Conservation (phyloP, 2,113 vertebrate genomes). For the Pelvicachromis taeniatus region DNA sequence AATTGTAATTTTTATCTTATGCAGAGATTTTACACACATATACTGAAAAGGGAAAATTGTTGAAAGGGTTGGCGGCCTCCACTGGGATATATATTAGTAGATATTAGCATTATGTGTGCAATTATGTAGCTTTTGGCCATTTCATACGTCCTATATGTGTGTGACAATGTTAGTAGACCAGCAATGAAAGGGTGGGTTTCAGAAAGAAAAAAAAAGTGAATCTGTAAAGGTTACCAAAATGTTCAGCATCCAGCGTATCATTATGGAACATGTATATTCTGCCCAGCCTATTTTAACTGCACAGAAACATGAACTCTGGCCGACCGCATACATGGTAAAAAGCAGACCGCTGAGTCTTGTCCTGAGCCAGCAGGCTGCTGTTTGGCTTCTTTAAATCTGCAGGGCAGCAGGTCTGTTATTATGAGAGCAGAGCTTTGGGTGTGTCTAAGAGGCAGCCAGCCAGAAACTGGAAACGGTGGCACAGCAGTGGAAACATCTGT, state of each 20-base stretch:
- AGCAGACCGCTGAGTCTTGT: not conserved
- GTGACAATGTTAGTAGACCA: not conserved
- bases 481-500: conserved; percentile 32
- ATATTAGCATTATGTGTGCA: not conserved
- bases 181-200: not conserved
- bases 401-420: conserved; percentile 49
- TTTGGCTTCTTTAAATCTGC: conserved; percentile 18
- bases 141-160: not conserved
- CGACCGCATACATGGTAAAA: conserved; percentile 11
- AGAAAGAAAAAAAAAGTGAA: not conserved
- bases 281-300: conserved; percentile 4
- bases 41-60: not conserved
- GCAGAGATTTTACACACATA: not conserved
- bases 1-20: not conserved
- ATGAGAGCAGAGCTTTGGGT: conserved; percentile 50
- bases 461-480: conserved; percentile 43
- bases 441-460: conserved; percentile 44
- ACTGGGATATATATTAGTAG: not conserved
- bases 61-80: not conserved
- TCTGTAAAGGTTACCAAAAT: conserved; percentile 1
- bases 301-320: conserved; percentile 32
- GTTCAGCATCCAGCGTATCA: conserved; percentile 15
- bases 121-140: fast-evolving
- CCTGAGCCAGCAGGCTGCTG: not conserved
- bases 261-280: conserved; percentile 33